Percentiles rank a stretch among this genome's conserved stretches.
These are phyloP conservation scores for Eristalis arbustorum DNA, from an alignment of 2,888 invertebrate genomes.

Conservation along the genomic window DNA sequence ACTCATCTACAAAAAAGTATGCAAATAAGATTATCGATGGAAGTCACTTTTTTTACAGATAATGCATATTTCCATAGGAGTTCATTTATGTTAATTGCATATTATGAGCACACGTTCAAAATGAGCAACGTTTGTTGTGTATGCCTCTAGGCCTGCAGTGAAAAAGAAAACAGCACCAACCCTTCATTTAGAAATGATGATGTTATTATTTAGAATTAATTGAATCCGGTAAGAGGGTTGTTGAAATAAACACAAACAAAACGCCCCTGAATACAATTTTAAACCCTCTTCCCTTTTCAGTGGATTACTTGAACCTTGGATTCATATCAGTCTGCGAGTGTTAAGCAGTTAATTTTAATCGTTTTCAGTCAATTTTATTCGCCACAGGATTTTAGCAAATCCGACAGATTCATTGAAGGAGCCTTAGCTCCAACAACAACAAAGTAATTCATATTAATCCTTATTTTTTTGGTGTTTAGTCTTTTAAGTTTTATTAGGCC, in stretches of 20 bases:
- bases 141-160: slow-evolving; percentile 21
- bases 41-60: slow-evolving; percentile 45
- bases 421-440: background rate
- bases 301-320: background rate
- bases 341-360: background rate
- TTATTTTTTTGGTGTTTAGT: background rate
- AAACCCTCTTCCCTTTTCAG: slow-evolving; percentile 41
- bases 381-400: background rate
- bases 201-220: slow-evolving; percentile 62
- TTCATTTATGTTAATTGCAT: background rate
- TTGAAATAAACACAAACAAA: slow-evolving; percentile 36
- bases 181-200: slow-evolving; percentile 38
- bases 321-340: background rate
- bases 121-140: slow-evolving; percentile 45
- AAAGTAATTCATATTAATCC: background rate
- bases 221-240: slow-evolving; percentile 51
- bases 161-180: slow-evolving; percentile 22
- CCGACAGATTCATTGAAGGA: background rate
- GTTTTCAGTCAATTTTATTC: background rate
- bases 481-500: background rate
- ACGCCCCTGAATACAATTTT: slow-evolving; percentile 46
- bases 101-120: slow-evolving; percentile 17
- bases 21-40: slow-evolving; percentile 60
- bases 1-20: slow-evolving; percentile 55
- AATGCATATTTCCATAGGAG: background rate